Base-by-base conservation (phyloP, 64 coral and sea anemone genomes). In the Pocillopora verrucosa region DNA sequence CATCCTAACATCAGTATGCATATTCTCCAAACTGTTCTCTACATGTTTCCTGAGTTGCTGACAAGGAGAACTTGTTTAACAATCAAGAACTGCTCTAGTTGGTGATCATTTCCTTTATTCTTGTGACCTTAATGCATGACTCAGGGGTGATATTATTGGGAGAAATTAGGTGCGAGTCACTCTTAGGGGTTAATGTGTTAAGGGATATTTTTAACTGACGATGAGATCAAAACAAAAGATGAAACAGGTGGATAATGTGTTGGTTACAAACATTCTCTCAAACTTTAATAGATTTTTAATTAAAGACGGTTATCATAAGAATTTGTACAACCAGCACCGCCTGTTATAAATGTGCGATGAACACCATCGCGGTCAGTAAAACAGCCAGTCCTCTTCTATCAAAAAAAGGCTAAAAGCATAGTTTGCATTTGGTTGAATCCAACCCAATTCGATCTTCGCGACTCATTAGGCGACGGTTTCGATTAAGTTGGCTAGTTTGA, bases 401-500 rank as follows among this genome's bases (percentile, higher is more conserved):
- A 11, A 63, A 63, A 45, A 51, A 51, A 51, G 41, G 3, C 41
- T 51, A 51, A 51, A 51, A 51, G 41, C 41, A 24, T 80, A 22
- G 57, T 60, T 80, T 80, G 78, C 41, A 51, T 51, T 51, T 51
- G 41, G 41, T 51, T 51, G 7, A 51, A 51, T 51, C 41, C 41
- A 51, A 51, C 41, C 3, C 41, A 51, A 51, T 51, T 51, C 41
- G 7, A 61, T 30, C 6, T 83, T 65, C 38, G 19, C 11, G 37
- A 84, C 68, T 22, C 91, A 88, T 22, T 93, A 91, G 14, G 91
- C 94, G n/a, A 91, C 81, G 25, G 70, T 74, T 79, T 98, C 96
- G 36, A 95, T 95, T 36, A 98, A 98, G 56, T 92, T 92, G 56
- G 96, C 96, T 15, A 98, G 78, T 56, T 98, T 90, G 20, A 98